A percentile compares a stretch with the other conserved stretches of the same genome.
Evolutionary conservation across 2,797 vertebrate species (phyloP).

Genomic region (Mallotus villosus): DNA sequence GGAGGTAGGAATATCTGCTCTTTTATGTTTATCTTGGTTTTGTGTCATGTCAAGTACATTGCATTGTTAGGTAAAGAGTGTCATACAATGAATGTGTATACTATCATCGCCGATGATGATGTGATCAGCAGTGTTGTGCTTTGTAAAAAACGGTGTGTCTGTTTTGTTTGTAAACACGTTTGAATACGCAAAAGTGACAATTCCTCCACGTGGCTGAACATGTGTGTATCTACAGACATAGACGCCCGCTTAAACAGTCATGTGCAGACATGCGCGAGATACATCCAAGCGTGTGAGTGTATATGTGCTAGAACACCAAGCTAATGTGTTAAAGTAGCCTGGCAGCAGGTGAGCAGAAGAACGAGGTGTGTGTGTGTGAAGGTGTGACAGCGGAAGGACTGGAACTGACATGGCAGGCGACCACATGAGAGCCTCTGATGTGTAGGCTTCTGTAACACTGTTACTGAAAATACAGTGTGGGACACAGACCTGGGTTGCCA

Average conservation of each 20-base stretch:
- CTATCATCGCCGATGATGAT: no score
- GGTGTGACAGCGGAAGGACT: not conserved
- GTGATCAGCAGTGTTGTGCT: not conserved
- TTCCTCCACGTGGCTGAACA: slow-evolving; percentile 28
- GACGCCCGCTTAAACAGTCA: no score
- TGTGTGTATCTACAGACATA: no score
- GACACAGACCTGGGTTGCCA: no score
- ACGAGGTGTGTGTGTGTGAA: not conserved
- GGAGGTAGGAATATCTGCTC: no score
- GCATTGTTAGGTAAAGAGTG: not conserved
- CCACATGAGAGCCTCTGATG: not conserved
- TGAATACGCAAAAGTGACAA: slow-evolving; percentile 22
- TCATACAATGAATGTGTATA: no score
- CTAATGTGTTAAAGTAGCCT: slow-evolving; percentile 25
- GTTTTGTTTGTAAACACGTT: slow-evolving; percentile 13
- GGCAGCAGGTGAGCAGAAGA: slow-evolving; percentile 36
- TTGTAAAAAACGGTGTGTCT: slow-evolving; percentile 3
- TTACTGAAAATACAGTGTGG: no score
- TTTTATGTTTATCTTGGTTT: not conserved
- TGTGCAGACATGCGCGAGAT: slow-evolving; percentile 32
- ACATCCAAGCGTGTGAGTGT: slow-evolving; percentile 37
- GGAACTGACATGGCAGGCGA: not conserved
- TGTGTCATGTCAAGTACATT: not conserved
- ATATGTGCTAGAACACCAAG: slow-evolving; percentile 11
- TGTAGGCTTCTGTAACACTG: not conserved